Percentiles rank a stretch among this genome's conserved stretches.
Evolutionary conservation across 1,140 invertebrate species (phyloP).

Genomic region (Drosophila equinoxialis): DNA sequence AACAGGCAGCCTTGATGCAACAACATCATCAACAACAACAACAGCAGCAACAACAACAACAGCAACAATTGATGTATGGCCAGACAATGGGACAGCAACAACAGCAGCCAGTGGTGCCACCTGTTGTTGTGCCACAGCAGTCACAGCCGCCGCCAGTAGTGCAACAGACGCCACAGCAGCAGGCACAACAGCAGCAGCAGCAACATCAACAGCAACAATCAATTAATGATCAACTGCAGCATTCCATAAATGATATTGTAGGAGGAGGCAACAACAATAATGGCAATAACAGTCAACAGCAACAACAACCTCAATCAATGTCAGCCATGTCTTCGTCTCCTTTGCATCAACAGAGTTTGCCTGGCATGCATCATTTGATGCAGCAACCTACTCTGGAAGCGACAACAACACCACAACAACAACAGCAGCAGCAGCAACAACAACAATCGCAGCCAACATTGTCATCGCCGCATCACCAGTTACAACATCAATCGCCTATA

Average conservation of each 20-base stretch:
- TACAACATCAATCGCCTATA: conserved; percentile 71
- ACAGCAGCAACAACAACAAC: conserved; percentile 53
- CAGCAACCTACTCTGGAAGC: conserved; percentile 54
- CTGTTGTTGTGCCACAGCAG: conserved; percentile 69
- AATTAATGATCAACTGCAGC: conserved; percentile 77
- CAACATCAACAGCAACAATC: conserved; percentile 74
- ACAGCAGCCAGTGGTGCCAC: conserved; percentile 85
- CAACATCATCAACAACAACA: conserved; percentile 59
- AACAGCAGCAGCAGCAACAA: conserved; percentile 25
- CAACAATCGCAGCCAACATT: conserved; percentile 49
- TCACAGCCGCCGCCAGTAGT: conserved; percentile 37
- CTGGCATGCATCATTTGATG: conserved; percentile 67
- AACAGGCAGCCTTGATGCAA: conserved; percentile 49
- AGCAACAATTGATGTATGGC: conserved; percentile 42
- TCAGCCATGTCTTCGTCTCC: conserved; percentile 60
- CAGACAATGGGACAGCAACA: conserved; percentile 85
- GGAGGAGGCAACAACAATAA: conserved; percentile 60
- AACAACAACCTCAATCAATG: conserved; percentile 42
- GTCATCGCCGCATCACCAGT: conserved; percentile 65
- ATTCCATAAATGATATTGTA: conserved; percentile 82
- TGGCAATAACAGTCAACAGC: conserved; percentile 49
- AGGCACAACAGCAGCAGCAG: conserved; percentile 66
- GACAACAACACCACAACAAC: conserved; percentile 45
- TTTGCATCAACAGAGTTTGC: conserved; percentile 65
- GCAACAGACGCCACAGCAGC: conserved; percentile 54